Base-by-base conservation (phyloP, 2,888 invertebrate genomes). In the Leptinotarsa haldemani region DNA sequence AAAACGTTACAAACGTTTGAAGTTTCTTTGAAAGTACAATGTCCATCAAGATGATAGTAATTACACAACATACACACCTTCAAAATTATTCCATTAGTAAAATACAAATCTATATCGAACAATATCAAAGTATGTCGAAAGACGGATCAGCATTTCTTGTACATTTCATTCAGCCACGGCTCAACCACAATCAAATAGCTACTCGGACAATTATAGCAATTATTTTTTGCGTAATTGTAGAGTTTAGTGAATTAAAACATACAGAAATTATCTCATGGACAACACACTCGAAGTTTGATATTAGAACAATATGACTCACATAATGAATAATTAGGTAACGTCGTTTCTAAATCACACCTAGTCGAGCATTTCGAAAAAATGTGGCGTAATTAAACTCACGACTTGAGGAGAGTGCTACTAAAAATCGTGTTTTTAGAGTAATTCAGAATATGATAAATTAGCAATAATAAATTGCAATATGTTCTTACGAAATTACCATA, bases 281-380 rank as follows among this genome's bases (percentile, higher is more conserved):
- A 61, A 30, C 61, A 22, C 15, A 56, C 56, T 56, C 56, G 5
- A n/a, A 30, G 61, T 16, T 61, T 40, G 25, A 61, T 61, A 61
- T 40, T 30, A 40, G 30, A 61, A 61, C 40, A 61, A 61, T 61
- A 61, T 61, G 61, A 61, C 40, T 61, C 25, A 61, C 61, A 61
- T 61, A 61, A 61, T 61, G 61, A n/a, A 61, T 61, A 61, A 61
- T 61, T 61, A 61, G 61, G 61, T 61, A 61, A 61, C 40, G 30
- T 25, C 61, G 61, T 61, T 61, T 61, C 61, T 40, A 61, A 61
- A 61, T 61, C 61, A 40, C 61, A 61, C 61, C 61, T 61, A 40
- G 61, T 25, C 61, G 61, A 61, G 61, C 61, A 61, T 61, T 61
- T 61, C 61, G 40, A 61, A 30, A 61, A 61, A 61, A 30, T 30